These are phyloP conservation scores for Acanthopleura granulata DNA, from an alignment of 2,888 invertebrate species.

Conservation along the genomic window DNA sequence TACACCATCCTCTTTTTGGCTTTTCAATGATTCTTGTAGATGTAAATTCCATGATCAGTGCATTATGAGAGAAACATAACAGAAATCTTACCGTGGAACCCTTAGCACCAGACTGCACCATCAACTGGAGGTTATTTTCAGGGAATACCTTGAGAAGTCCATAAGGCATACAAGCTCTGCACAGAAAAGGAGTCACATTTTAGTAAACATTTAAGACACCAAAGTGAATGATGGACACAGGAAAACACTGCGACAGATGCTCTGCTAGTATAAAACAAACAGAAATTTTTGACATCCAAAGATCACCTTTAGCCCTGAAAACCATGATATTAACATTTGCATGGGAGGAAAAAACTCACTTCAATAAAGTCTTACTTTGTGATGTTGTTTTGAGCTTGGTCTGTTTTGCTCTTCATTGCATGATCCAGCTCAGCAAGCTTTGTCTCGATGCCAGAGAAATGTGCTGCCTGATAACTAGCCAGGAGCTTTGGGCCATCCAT, in stretches of 20 bases:
- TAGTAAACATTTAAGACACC: too few species aligned
- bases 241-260: too few species aligned
- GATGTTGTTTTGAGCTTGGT: conserved; percentile 89
- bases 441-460: conserved; percentile 75
- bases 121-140: conserved; percentile 94
- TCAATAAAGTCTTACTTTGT: conserved; percentile 76
- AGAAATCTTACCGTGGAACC: conserved; percentile 83
- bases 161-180: conserved; percentile 81
- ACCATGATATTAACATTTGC: too few species aligned
- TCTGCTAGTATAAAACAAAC: background rate
- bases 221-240: too few species aligned
- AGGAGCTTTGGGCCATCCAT: conserved; percentile 74
- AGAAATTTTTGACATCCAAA: background rate
- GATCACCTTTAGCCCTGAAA: too few species aligned
- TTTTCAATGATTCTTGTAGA: too few species aligned
- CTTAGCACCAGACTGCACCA: conserved; percentile 99
- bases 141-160: conserved; percentile 92
- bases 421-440: conserved; percentile 83
- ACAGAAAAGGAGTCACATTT: background rate
- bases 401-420: conserved; percentile 82
- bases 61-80: background rate
- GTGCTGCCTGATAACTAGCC: conserved; percentile 79
- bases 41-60: too few species aligned
- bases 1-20: too few species aligned
- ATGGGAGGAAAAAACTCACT: too few species aligned